These are phyloP conservation scores for Macropus fuliginosus DNA, from an alignment of 2,797 vertebrate species.

Conservation along the genomic window DNA sequence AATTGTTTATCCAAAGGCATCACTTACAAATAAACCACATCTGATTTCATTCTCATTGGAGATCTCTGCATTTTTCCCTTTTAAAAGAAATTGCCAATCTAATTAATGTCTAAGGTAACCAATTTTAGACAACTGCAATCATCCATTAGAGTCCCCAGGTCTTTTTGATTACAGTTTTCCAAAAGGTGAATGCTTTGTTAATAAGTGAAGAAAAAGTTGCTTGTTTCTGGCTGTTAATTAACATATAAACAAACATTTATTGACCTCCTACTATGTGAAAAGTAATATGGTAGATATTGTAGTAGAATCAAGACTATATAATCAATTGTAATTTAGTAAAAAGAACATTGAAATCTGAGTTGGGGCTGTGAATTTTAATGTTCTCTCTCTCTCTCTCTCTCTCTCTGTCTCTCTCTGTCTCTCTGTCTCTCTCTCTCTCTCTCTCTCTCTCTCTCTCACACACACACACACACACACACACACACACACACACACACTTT, in stretches of 20 bases:
- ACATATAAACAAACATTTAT: background rate
- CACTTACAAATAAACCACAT: constrained; percentile 14
- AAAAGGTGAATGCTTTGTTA: background rate
- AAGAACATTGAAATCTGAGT: background rate
- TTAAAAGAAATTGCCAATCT: constrained; percentile 4
- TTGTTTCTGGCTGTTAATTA: background rate
- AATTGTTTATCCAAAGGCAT: background rate
- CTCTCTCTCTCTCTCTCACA: too few species aligned
- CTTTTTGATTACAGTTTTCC: constrained; percentile 20
- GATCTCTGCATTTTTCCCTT: background rate
- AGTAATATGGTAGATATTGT: background rate
- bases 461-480: too few species aligned
- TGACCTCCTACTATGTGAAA: background rate
- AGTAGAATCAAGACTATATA: background rate
- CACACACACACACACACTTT: background rate
- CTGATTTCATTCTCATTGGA: constrained; percentile 2
- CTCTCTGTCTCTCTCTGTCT: too few species aligned
- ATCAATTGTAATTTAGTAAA: background rate
- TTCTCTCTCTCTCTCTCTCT: too few species aligned
- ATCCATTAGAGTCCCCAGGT: background rate
- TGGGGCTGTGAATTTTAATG: background rate
- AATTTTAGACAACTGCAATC: constrained; percentile 13
- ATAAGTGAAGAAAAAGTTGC: background rate
- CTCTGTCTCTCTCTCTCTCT: too few species aligned
- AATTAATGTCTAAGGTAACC: constrained; percentile 38